Base-by-base conservation (phyloP, 2,888 invertebrate genomes). In the Physocephala rufipes region DNA sequence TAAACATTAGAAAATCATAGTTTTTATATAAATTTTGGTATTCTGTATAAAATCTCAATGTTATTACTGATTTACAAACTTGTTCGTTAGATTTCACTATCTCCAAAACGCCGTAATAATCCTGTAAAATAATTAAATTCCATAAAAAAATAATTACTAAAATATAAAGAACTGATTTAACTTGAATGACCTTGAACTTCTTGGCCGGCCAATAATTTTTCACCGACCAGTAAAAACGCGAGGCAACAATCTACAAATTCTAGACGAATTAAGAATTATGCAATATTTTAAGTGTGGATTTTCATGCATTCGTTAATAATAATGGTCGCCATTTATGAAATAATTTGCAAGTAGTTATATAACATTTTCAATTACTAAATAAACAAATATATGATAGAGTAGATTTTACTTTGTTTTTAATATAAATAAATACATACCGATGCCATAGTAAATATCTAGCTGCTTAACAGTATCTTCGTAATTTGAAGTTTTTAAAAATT, bases 361-460 rank as follows among this genome's bases (percentile, higher is more conserved):
- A 68, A 68, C 51, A 49, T 7, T 36, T 36, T 36, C 36, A 7
- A 36, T 15, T 26, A 26, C 16, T 16, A 43, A 7, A 2, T 36
- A n/a, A n/a, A n/a, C n/a, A n/a, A n/a, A n/a, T n/a, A n/a, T n/a
- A n/a, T 36, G 36, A 36, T 13, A 26, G 15, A 4, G 26, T 24
- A 59, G 16, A 59, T 26, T n/a, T 26, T 16, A 1, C 15, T 59
- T 30, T 59, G 21, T 59, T 47, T 28, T 19, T 15, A 59, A 16
- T 16, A n/a, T 16, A 59, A n/a, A 24, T 15, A 26, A 16, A 7
- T 45, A 77, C 87, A 86, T 88, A 96, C 96, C 95, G 80, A 95
- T 93, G 79, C 95, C 95, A 90, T 97, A 97, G 85, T 95, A 97
- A 80, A 94, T 93, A 87, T 97, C 96, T 73, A 97, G 87, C 83